Evolutionary conservation across 2,888 invertebrate genomes (phyloP).

Genomic region (Autographa gamma): DNA sequence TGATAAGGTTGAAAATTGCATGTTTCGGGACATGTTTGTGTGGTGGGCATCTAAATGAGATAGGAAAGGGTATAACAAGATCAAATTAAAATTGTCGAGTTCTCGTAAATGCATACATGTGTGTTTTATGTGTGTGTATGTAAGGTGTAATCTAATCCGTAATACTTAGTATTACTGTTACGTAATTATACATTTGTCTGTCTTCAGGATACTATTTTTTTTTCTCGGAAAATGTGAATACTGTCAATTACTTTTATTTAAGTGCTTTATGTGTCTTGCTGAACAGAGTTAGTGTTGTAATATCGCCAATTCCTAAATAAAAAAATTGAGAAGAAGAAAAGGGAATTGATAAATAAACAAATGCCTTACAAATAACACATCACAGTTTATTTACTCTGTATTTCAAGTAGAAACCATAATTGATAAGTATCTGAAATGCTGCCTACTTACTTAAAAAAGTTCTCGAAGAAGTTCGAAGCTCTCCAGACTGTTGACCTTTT

Average conservation of each 20-base stretch:
- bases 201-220: too few species aligned
- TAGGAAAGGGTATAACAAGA: slow-evolving; percentile 63
- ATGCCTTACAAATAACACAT: too few species aligned
- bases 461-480: not conserved
- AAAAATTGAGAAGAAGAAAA: too few species aligned
- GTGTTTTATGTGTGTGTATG: slow-evolving; percentile 62
- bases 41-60: slow-evolving; percentile 60
- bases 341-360: too few species aligned
- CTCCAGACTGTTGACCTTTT: not conserved
- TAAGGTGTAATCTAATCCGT: slow-evolving; percentile 22
- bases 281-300: too few species aligned
- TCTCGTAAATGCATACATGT: slow-evolving; percentile 53
- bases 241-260: too few species aligned
- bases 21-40: not conserved
- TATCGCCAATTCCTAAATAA: too few species aligned
- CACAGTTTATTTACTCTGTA: too few species aligned
- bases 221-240: too few species aligned
- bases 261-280: too few species aligned
- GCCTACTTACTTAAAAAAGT: not conserved
- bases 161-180: too few species aligned
- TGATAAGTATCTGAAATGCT: slow-evolving; percentile 13
- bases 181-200: too few species aligned
- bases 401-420: slow-evolving; percentile 22
- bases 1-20: slow-evolving; percentile 30
- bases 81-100: slow-evolving; percentile 67